A percentile compares a stretch with the other conserved stretches of the same genome.
Conservation (phyloP, 2,113 vertebrate species). For the Forbesichthys agassizii region DNA sequence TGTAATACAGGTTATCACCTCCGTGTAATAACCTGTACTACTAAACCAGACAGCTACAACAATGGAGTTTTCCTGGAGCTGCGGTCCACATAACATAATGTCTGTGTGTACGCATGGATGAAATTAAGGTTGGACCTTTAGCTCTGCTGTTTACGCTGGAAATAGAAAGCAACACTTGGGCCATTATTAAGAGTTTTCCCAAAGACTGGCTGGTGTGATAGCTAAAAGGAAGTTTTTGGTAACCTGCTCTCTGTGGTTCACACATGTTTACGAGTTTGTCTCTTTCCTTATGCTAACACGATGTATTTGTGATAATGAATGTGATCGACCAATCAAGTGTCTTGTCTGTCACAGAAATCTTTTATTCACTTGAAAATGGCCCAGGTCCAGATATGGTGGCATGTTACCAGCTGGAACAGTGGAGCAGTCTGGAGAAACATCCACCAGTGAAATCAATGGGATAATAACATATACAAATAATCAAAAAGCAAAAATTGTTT, state of each 20-base stretch:
- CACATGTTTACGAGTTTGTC: slow-evolving; percentile 10
- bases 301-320: slow-evolving; percentile 43
- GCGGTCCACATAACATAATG: neutral
- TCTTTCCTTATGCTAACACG: slow-evolving; percentile 66
- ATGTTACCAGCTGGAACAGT: slow-evolving; percentile 53
- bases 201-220: slow-evolving; percentile 8
- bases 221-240: slow-evolving; percentile 14
- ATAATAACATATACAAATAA: slow-evolving; percentile 6
- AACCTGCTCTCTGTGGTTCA: too few species aligned
- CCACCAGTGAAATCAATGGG: slow-evolving; percentile 6
- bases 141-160: neutral
- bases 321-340: too few species aligned
- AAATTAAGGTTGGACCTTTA: neutral
- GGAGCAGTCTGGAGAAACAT: slow-evolving; percentile 26
- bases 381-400: slow-evolving; percentile 54
- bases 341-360: slow-evolving; percentile 31
- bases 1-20: neutral
- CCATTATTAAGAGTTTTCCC: neutral
- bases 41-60: slow-evolving; percentile 6
- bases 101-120: neutral
- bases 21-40: slow-evolving; percentile 4
- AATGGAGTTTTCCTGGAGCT: slow-evolving; percentile 8
- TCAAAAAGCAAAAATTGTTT: neutral
- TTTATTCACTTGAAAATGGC: slow-evolving; percentile 55
- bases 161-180: neutral